Percentiles rank a stretch among this genome's conserved stretches.
Conservation (phyloP, 2,797 vertebrate species). For the Lithobates sylvaticus region DNA sequence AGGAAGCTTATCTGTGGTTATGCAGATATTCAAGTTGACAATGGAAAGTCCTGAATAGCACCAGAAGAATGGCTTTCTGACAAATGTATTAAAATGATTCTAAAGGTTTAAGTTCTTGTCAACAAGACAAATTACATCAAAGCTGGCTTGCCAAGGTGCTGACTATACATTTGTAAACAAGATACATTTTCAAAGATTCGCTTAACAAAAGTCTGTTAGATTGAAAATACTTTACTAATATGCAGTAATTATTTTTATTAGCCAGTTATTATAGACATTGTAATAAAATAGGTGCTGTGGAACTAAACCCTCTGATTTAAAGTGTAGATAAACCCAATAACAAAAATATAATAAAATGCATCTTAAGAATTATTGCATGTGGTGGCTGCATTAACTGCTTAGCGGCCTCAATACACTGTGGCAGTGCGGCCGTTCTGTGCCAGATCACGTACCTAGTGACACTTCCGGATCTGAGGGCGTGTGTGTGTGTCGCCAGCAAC, state of each 20-base stretch:
- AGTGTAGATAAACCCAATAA: no score
- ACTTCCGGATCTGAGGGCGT: no score
- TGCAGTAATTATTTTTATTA: background rate
- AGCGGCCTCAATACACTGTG: no score
- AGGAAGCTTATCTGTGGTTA: conserved; percentile 46
- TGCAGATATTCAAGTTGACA: conserved; percentile 26
- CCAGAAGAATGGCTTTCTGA: conserved; percentile 1
- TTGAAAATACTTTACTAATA: background rate
- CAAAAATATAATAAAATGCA: no score
- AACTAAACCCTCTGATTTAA: no score
- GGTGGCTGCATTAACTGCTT: no score
- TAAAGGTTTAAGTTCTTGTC: background rate
- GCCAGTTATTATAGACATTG: background rate
- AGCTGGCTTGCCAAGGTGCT: background rate
- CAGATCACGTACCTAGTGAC: no score
- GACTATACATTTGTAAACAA: conserved; percentile 4
- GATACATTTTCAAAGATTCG: background rate
- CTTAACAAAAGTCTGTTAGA: no score
- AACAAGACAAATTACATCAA: conserved; percentile 27
- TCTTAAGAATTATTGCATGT: no score
- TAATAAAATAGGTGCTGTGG: no score
- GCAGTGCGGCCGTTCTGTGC: no score
- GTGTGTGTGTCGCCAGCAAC: no score
- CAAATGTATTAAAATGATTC: conserved; percentile 4
- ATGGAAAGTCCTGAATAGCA: conserved; percentile 3